phyloP scores from a whole-genome alignment of 2,888 invertebrate genomes.

The Brassicogethes aeneus region DNA sequence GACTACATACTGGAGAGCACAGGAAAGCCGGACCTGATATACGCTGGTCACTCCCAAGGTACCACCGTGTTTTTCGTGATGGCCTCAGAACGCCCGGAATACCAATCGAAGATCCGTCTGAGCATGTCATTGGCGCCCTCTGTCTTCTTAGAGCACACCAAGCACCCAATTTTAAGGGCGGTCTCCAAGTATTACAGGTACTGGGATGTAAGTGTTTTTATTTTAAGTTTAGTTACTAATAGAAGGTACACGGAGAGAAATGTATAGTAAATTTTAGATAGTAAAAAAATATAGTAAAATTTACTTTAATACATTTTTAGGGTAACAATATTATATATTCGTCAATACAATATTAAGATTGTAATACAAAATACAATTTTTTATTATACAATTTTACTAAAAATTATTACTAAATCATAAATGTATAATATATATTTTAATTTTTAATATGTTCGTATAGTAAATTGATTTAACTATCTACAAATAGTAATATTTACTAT shows the following conservation, averaged over 20 bases:
- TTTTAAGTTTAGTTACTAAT: not conserved
- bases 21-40: slow-evolving; percentile 51
- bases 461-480: no score
- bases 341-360: no score
- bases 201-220: not conserved
- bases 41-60: slow-evolving; percentile 71
- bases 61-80: slow-evolving; percentile 56
- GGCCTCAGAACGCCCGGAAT: slow-evolving; percentile 50
- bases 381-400: no score
- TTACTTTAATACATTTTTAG: no score
- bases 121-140: slow-evolving; percentile 55
- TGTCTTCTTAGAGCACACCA: not conserved
- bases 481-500: no score
- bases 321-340: no score
- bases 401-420: no score
- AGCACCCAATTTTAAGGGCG: not conserved
- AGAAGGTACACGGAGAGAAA: no score
- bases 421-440: slow-evolving; percentile 40
- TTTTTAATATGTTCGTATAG: no score
- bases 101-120: slow-evolving; percentile 52
- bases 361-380: no score
- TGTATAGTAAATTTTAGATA: no score
- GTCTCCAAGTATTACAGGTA: not conserved
- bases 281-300: no score
- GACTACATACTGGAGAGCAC: slow-evolving; percentile 54